A percentile compares a stretch with the other conserved stretches of the same genome.
These are phyloP conservation scores for Stenodera caucasica DNA, from an alignment of 2,888 invertebrate genomes.

Conservation along the genomic window DNA sequence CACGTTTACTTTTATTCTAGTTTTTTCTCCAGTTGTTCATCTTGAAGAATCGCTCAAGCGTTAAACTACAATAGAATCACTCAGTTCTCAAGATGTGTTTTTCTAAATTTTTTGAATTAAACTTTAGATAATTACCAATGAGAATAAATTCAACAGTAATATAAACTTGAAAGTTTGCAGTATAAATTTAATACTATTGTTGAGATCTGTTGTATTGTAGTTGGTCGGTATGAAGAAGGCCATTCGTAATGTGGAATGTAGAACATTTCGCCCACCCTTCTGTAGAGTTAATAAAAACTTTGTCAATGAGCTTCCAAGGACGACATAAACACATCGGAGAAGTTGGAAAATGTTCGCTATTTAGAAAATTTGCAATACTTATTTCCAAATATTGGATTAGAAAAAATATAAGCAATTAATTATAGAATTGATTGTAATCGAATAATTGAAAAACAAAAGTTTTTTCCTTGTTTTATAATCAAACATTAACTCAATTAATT, in stretches of 20 bases:
- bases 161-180: too few relatives aligned
- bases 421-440: too few relatives aligned
- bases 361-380: constrained; percentile 17
- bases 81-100: neutral
- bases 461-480: neutral
- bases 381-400: neutral
- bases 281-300: constrained; percentile 24
- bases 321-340: neutral
- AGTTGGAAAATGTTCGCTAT: constrained; percentile 20
- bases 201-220: neutral
- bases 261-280: constrained; percentile 12
- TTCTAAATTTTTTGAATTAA: neutral
- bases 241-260: constrained; percentile 11
- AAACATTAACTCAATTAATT: too few relatives aligned
- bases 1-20: neutral
- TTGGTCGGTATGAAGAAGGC: neutral
- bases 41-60: neutral
- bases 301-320: constrained; percentile 16
- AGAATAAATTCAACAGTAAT: too few relatives aligned
- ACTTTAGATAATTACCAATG: neutral
- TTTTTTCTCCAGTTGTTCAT: neutral
- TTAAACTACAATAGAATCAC: constrained; percentile 1
- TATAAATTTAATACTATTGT: constrained; percentile 2
- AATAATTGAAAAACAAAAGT: too few relatives aligned
- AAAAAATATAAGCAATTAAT: too few relatives aligned